These are phyloP conservation scores for Palythoa caribaeorum DNA, from an alignment of 92 coral and sea anemone species.

Conservation along the genomic window DNA sequence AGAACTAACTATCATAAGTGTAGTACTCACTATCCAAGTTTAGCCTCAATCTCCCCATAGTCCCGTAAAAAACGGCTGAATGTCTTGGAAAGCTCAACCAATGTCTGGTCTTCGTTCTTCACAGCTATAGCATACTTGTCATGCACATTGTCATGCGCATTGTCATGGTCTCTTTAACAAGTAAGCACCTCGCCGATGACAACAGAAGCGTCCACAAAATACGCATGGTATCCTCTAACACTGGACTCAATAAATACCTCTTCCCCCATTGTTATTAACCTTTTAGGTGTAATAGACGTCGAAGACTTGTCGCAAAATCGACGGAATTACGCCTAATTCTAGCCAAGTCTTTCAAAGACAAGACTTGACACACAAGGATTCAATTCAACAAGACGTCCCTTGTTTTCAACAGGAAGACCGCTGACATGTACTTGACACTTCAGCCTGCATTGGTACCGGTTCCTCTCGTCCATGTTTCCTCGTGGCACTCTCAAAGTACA, in stretches of 20 bases:
- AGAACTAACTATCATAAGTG: too few species aligned
- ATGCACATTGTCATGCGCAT: constrained; percentile 41
- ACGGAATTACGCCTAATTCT: constrained; percentile 50
- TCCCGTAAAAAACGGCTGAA: constrained; percentile 40
- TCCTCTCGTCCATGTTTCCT: too few species aligned
- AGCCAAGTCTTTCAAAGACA: neutral
- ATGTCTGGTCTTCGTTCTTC: constrained; percentile 10
- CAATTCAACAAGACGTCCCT: too few species aligned
- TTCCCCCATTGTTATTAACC: constrained; percentile 43
- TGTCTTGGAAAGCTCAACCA: constrained; percentile 50
- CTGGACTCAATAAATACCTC: constrained; percentile 9
- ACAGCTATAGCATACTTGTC: constrained; percentile 44
- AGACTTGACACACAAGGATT: neutral
- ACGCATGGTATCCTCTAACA: constrained; percentile 17
- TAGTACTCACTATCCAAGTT: too few species aligned
- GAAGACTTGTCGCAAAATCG: constrained; percentile 31
- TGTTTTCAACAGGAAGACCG: too few species aligned
- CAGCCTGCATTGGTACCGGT: too few species aligned
- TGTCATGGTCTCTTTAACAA: constrained; percentile 44
- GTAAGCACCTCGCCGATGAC: constrained; percentile 52
- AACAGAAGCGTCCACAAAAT: constrained; percentile 55
- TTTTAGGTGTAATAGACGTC: too few species aligned
- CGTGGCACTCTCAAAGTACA: constrained; percentile 13
- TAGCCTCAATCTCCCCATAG: constrained; percentile 61
- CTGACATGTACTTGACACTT: too few species aligned